Conservation (phyloP, 2,888 invertebrate genomes). For the Mesorhabditis spiculigera region DNA sequence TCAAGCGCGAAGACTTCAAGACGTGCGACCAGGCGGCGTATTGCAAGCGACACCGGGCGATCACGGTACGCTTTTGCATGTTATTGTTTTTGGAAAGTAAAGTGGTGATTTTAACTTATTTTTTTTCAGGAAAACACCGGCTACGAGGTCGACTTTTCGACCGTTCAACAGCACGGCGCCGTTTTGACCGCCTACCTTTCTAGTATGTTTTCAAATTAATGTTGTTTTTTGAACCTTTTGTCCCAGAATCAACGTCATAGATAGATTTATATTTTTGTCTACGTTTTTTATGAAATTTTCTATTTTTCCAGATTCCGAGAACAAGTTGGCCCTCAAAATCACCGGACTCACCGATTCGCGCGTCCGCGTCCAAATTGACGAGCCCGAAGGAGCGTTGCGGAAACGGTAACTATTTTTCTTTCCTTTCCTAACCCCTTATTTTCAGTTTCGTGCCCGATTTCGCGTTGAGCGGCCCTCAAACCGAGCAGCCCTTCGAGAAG, state of each 20-base stretch:
- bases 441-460: slow-evolving; percentile 24
- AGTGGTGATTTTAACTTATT: neutral
- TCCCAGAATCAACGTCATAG: too few relatives aligned
- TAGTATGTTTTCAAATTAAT: neutral
- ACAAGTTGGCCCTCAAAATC: neutral
- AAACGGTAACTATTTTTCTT: slow-evolving; percentile 17
- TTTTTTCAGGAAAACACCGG: slow-evolving; percentile 33
- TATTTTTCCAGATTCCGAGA: neutral
- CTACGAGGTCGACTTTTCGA: slow-evolving; percentile 34
- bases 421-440: neutral
- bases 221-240: neutral
- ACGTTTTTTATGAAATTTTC: too few relatives aligned
- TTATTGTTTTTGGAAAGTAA: neutral
- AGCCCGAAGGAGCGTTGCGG: slow-evolving; percentile 28
- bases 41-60: slow-evolving; percentile 45
- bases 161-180: slow-evolving; percentile 22
- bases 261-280: too few relatives aligned
- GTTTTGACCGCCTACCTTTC: slow-evolving; percentile 11
- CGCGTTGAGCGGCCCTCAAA: slow-evolving; percentile 25
- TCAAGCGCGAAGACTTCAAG: slow-evolving; percentile 54
- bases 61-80: slow-evolving; percentile 22
- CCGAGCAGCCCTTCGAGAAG: slow-evolving; percentile 20
- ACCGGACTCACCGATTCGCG: slow-evolving; percentile 21
- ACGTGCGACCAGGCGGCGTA: slow-evolving; percentile 55
- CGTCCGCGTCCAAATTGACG: slow-evolving; percentile 38